Conservation (phyloP, 2,797 vertebrate genomes). For the Pseudomugil tenellus region DNA sequence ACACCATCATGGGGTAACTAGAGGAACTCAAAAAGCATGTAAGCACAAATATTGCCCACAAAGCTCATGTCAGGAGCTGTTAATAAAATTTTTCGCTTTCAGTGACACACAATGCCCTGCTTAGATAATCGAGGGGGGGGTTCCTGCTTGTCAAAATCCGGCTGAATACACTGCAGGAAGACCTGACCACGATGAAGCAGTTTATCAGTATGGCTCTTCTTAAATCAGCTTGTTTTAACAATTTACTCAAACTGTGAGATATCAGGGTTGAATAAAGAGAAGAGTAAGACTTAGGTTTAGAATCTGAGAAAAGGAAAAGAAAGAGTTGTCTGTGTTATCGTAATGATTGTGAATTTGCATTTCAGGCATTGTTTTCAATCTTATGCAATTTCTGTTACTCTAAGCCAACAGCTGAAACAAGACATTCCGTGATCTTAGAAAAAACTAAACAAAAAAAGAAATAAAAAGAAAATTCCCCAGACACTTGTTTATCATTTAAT, state of each 20-base stretch:
- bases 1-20: constrained; percentile 35
- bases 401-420: constrained; percentile 6
- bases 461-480: constrained; percentile 24
- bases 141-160: constrained; percentile 26
- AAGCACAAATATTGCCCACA: constrained; percentile 6
- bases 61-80: constrained; percentile 29
- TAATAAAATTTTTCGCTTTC: constrained; percentile 36
- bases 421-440: constrained; percentile 6
- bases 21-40: constrained; percentile 15
- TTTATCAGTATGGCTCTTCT: constrained; percentile 13
- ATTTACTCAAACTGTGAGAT: background rate
- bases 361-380: constrained; percentile 10
- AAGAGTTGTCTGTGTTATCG: constrained; percentile 15
- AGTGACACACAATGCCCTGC: constrained; percentile 25
- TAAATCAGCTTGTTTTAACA: constrained; percentile 14
- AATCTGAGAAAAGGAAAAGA: constrained; percentile 1
- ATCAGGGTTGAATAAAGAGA: background rate
- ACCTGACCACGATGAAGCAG: constrained; percentile 12
- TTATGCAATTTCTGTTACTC: background rate
- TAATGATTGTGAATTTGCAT: constrained; percentile 38
- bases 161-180: constrained; percentile 19
- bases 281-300: background rate
- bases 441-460: too few relatives aligned
- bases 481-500: constrained; percentile 35
- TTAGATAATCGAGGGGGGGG: constrained; percentile 35